Evolutionary conservation across 2,888 invertebrate species (phyloP).

Genomic region (Drosophila neoperkinsi): DNA sequence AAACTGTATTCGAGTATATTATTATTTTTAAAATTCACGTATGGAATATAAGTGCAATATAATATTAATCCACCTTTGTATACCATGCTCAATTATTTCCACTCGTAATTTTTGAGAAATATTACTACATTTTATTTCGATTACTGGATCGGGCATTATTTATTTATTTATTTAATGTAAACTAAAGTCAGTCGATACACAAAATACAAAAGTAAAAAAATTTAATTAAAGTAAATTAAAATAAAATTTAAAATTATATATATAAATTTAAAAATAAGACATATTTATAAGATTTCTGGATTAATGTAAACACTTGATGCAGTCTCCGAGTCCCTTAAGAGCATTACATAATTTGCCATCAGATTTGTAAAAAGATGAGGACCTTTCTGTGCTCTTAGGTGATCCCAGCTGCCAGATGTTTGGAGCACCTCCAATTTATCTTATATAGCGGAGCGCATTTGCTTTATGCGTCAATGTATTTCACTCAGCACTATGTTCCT

Average conservation of each 20-base stretch:
- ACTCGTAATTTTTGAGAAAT: background rate
- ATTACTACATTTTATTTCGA: background rate
- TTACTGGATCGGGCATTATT: background rate
- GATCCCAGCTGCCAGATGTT: slow-evolving; percentile 50
- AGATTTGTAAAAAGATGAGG: slow-evolving; percentile 34
- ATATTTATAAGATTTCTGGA: too few species aligned
- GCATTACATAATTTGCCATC: background rate
- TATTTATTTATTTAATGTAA: too few species aligned
- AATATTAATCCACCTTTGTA: background rate
- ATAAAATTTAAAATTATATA: too few species aligned
- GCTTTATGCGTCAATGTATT: slow-evolving; percentile 24
- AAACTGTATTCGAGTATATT: background rate
- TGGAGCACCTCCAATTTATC: slow-evolving; percentile 32
- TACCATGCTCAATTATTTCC: background rate
- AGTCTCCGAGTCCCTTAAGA: too few species aligned
- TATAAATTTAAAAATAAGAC: too few species aligned
- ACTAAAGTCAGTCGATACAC: too few species aligned
- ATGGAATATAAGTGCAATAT: background rate
- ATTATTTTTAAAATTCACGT: background rate
- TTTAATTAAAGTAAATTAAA: too few species aligned
- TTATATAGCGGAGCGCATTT: slow-evolving; percentile 32
- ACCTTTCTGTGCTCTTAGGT: slow-evolving; percentile 41
- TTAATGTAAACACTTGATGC: too few species aligned
- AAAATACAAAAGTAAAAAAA: too few species aligned
- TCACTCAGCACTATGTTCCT: slow-evolving; percentile 35